A percentile compares a stretch with the other conserved stretches of the same genome.
phyloP scores from a whole-genome alignment of 2,797 vertebrate genomes.

The Xerus rutilus region DNA sequence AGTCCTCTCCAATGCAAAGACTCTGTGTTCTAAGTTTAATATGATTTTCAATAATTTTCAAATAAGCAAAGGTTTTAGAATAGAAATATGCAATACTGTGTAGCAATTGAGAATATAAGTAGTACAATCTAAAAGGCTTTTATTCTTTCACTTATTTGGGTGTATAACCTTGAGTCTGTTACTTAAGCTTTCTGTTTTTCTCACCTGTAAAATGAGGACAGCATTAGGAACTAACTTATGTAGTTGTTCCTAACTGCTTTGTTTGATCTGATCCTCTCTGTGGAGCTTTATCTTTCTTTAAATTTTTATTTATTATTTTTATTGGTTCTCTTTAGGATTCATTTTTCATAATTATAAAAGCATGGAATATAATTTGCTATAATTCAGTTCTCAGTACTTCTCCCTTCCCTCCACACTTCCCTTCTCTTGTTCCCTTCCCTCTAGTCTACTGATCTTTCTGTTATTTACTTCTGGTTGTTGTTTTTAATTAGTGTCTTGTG shows the following conservation, averaged over 20 bases:
- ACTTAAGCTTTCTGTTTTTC: conserved; percentile 13
- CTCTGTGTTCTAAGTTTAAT: background rate
- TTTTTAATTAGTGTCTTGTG: too few relatives aligned
- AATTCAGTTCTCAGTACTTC: too few relatives aligned
- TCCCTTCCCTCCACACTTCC: too few relatives aligned
- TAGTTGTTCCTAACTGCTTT: background rate
- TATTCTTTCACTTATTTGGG: background rate
- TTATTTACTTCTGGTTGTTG: too few relatives aligned
- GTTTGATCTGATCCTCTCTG: background rate
- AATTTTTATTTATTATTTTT: too few relatives aligned
- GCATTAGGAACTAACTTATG: background rate
- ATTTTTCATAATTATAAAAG: too few relatives aligned
- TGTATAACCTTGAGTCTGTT: background rate
- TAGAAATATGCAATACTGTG: background rate
- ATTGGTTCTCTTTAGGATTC: too few relatives aligned
- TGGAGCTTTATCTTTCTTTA: background rate
- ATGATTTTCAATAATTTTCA: background rate
- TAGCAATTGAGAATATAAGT: background rate
- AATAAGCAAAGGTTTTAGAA: conserved; percentile 19
- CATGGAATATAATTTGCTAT: too few relatives aligned
- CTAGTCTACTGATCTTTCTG: too few relatives aligned
- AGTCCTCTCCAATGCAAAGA: background rate
- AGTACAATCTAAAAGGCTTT: background rate
- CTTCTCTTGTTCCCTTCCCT: too few relatives aligned
- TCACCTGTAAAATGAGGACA: background rate